phyloP scores from a whole-genome alignment of 2,113 vertebrate genomes.

The Peromyscus leucopus region DNA sequence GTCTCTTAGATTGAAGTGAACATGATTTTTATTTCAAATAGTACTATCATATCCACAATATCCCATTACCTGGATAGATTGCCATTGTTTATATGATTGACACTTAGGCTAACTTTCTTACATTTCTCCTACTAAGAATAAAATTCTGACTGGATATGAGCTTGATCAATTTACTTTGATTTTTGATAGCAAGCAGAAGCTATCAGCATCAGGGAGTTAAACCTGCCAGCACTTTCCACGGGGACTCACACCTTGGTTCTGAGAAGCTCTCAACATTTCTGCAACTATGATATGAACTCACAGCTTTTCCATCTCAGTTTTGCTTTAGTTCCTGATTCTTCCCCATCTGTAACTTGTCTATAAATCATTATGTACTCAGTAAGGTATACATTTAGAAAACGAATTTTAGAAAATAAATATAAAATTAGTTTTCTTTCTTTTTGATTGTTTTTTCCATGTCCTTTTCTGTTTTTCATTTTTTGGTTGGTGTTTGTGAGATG shows the following conservation, averaged over 20 bases:
- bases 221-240: background rate
- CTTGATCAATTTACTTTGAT: background rate
- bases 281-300: background rate
- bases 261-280: background rate
- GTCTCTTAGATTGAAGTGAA: background rate
- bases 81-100: background rate
- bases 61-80: background rate
- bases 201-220: background rate
- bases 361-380: background rate
- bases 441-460: background rate
- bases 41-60: background rate
- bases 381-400: background rate
- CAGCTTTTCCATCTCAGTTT: background rate
- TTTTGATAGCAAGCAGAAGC: slow-evolving; percentile 6
- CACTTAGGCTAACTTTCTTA: background rate
- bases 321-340: background rate
- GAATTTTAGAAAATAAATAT: background rate
- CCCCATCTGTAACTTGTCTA: background rate
- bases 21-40: slow-evolving; percentile 12
- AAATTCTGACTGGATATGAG: background rate
- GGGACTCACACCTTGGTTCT: background rate
- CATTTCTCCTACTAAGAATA: slow-evolving; percentile 30
- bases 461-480: background rate
- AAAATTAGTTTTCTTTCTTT: background rate
- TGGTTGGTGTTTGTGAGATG: background rate